Evolutionary conservation across 1,140 invertebrate genomes (phyloP), one percentile per base, ranked within the genome.

Genomic region (Caenorhabditis inopinata): DNA sequence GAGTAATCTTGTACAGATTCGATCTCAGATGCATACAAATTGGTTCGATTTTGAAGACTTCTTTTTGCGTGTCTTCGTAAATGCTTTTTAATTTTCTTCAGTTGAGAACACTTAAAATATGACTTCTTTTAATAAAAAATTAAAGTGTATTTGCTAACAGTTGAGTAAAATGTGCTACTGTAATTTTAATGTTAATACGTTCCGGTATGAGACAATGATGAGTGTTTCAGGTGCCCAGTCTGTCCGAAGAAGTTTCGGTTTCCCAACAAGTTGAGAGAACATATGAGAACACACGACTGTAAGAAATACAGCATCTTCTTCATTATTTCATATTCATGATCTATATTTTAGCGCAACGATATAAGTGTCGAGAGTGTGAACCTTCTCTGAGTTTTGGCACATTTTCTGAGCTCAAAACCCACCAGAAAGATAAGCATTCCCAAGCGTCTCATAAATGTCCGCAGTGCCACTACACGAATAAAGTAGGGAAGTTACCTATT

Each of bases 231-330:
- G n/a, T 78, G 76, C 46, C 76, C 76, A 16, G 2, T 51, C 9
- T 78, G 76, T 29, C 51, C 62, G 3, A 58, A 62, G 12, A 78
- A 23, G 21, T 51, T 53, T 25, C 51, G 14, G 27, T 78, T 46
- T 29, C 76, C 76, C 32, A 78, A 47, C 23, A 78, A 78, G 32
- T 18, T 78, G 1, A 38, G 42, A 78, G 35, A 27, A 2, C 76
- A 78, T 47, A n/a, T 78, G 12, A 25, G 18, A 32, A 46, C 21
- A 18, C 58, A 68, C 38, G n/a, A 68, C 21, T 18, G 58, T 38
- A 21, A 38, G 53, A n/a, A n/a, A 16, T 12, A 0, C 11, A 51
- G 11, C n/a, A n/a, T 51, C 48, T 23, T 23, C 35, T 68, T 68
- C 21, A 42, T n/a, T 16, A 5, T 1, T 38, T 23, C 38, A 3